Evolutionary conservation across 1,140 invertebrate genomes (phyloP).

Genomic region (Drosophila nigrodunni): DNA sequence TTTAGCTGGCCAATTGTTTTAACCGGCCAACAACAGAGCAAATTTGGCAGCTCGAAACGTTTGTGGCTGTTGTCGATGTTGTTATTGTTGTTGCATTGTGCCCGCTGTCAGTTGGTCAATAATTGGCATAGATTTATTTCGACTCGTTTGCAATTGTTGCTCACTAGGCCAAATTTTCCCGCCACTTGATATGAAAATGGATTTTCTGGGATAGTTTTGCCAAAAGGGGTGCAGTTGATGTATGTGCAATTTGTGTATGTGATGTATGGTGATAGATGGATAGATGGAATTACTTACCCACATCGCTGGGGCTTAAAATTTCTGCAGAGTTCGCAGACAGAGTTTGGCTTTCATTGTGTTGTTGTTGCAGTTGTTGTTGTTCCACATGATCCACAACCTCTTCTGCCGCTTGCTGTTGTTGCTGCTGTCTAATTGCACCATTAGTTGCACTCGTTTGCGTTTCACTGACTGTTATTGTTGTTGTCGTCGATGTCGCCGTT

Average conservation of each 20-base stretch:
- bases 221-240: conserved; percentile 35
- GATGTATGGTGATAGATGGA: conserved; percentile 3
- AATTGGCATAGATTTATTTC: conserved; percentile 83
- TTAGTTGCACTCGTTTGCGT: conserved; percentile 79
- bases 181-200: conserved; percentile 12
- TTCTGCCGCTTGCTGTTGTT: conserved; percentile 38
- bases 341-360: conserved; percentile 55
- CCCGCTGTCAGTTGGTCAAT: conserved; percentile 77
- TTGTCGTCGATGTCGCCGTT: conserved; percentile 38
- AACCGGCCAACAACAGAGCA: conserved; percentile 41
- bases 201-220: conserved; percentile 36
- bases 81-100: conserved; percentile 31
- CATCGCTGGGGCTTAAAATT: conserved; percentile 75
- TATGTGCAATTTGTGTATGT: conserved; percentile 22
- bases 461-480: conserved; percentile 61
- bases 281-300: conserved; percentile 62
- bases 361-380: conserved; percentile 26
- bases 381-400: conserved; percentile 35
- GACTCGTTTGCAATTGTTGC: conserved; percentile 73
- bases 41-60: conserved; percentile 26
- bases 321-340: conserved; percentile 61
- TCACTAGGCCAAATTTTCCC: conserved; percentile 33
- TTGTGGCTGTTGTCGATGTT: conserved; percentile 49
- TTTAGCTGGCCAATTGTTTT: conserved; percentile 48
- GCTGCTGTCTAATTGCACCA: conserved; percentile 79